Evolutionary conservation across 2,113 vertebrate genomes (phyloP).

Genomic region (Sylvietta virens): DNA sequence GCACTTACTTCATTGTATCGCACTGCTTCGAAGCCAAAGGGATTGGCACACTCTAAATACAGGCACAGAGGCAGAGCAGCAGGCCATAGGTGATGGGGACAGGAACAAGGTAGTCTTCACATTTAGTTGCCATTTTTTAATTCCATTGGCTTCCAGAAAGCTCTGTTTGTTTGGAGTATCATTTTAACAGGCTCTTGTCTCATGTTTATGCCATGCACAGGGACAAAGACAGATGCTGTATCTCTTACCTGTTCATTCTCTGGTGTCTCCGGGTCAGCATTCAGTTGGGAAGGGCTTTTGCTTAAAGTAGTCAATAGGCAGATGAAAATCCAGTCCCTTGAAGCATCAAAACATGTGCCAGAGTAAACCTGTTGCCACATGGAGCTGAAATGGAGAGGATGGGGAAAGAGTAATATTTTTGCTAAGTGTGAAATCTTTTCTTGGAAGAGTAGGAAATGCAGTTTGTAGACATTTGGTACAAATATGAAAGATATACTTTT

Average conservation of each 20-base stretch:
- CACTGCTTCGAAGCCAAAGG: neutral
- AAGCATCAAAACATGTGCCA: neutral
- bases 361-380: neutral
- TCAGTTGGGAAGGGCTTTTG: neutral
- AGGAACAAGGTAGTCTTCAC: neutral
- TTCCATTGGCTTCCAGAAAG: neutral
- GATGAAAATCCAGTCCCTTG: neutral
- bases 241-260: neutral
- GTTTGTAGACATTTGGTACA: neutral
- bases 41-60: neutral
- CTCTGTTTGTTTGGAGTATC: neutral
- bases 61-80: neutral
- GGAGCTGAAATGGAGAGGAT: neutral
- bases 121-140: neutral
- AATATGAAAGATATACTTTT: neutral
- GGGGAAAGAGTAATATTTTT: neutral
- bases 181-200: neutral
- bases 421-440: neutral
- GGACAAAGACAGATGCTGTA: neutral
- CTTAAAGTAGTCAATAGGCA: neutral
- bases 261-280: neutral
- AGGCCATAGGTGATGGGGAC: neutral
- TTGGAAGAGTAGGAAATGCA: neutral
- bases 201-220: neutral
- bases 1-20: neutral